Evolutionary conservation across 2,888 invertebrate genomes (phyloP).

Genomic region (Rhimphoctona megacephalus): DNA sequence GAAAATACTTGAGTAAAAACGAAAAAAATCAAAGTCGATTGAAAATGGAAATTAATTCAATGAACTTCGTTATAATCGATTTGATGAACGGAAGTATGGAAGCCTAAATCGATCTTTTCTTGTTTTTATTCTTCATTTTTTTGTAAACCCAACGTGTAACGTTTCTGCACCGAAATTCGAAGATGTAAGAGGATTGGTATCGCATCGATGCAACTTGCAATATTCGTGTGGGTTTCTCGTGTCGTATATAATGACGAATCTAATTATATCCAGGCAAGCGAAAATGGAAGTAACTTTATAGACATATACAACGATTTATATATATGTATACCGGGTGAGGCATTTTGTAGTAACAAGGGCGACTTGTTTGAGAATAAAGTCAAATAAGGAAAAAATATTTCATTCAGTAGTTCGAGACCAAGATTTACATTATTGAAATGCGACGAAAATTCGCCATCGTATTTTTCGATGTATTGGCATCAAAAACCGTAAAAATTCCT

Average conservation of each 20-base stretch:
- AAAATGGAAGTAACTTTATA: conserved; percentile 74
- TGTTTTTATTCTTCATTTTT: background rate
- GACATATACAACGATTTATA: background rate
- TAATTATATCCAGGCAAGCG: conserved; percentile 71
- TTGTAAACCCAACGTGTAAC: background rate
- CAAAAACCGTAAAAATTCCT: no score
- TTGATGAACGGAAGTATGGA: no score
- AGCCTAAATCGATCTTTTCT: background rate
- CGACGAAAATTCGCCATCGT: background rate
- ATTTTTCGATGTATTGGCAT: no score
- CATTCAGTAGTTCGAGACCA: background rate
- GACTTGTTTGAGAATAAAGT: background rate
- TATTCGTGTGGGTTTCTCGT: conserved; percentile 14
- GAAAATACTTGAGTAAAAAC: background rate
- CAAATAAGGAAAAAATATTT: background rate
- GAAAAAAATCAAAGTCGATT: background rate
- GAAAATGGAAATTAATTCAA: background rate
- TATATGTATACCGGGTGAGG: background rate
- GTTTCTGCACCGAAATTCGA: background rate
- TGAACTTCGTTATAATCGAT: background rate
- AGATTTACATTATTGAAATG: background rate
- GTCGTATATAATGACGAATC: conserved; percentile 24
- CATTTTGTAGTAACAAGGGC: background rate
- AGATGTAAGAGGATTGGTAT: background rate
- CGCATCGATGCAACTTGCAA: background rate